Evolutionary conservation across 2,888 invertebrate genomes (phyloP).

Genomic region (Hedychridium roseum): DNA sequence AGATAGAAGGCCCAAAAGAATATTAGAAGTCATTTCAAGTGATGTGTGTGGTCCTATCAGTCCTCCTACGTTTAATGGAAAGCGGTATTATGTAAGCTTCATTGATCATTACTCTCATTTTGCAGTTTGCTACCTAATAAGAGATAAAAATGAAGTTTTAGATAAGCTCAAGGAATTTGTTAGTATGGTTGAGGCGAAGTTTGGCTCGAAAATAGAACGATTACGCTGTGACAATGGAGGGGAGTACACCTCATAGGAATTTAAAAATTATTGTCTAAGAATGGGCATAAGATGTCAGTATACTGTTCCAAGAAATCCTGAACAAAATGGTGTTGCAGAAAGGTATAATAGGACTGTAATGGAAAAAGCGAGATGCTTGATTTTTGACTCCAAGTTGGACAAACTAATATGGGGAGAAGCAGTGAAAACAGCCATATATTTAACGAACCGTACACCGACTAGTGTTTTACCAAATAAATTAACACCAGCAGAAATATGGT

Average conservation of each 20-base stretch:
- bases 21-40: slow-evolving; percentile 21
- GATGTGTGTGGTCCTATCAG: slow-evolving; percentile 28
- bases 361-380: slow-evolving; percentile 27
- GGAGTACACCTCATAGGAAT: background rate
- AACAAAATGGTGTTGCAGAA: slow-evolving; percentile 20
- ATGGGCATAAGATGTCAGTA: slow-evolving; percentile 11
- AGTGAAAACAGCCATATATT: slow-evolving; percentile 22
- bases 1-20: slow-evolving; percentile 25
- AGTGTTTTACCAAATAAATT: slow-evolving; percentile 4
- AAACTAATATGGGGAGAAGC: slow-evolving; percentile 30
- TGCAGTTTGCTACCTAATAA: slow-evolving; percentile 28
- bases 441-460: slow-evolving; percentile 24
- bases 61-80: slow-evolving; percentile 24
- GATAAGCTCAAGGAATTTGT: slow-evolving; percentile 14
- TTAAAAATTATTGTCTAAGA: slow-evolving; percentile 6
- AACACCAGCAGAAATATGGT: slow-evolving; percentile 52
- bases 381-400: slow-evolving; percentile 20
- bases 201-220: slow-evolving; percentile 10
- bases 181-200: background rate
- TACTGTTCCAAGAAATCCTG: slow-evolving; percentile 14
- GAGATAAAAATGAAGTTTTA: slow-evolving; percentile 25
- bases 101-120: slow-evolving; percentile 30
- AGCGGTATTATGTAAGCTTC: slow-evolving; percentile 25
- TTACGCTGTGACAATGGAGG: slow-evolving; percentile 13
- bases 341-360: slow-evolving; percentile 7